These are phyloP conservation scores for Fabriciana adippe DNA, from an alignment of 2,888 invertebrate genomes.

Conservation along the genomic window DNA sequence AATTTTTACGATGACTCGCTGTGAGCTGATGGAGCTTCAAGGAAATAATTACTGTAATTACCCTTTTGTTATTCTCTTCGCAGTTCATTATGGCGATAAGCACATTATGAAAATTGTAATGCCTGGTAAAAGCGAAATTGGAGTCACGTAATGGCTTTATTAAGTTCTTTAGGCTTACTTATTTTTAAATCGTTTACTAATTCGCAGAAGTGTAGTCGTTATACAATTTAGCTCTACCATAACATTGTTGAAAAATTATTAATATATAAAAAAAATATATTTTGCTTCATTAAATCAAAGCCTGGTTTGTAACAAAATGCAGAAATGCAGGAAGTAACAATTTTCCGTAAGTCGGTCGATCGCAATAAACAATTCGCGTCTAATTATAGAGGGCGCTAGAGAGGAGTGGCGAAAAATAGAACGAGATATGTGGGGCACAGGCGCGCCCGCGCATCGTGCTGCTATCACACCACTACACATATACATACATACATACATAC, in stretches of 20 bases:
- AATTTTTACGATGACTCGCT: constrained; percentile 7
- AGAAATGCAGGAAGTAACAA: constrained; percentile 58
- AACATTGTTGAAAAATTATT: too few species aligned
- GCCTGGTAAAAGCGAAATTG: background rate
- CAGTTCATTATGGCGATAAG: background rate
- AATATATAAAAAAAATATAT: background rate
- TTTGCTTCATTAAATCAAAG: background rate
- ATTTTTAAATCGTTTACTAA: background rate
- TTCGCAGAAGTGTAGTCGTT: too few species aligned
- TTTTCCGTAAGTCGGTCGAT: constrained; percentile 60
- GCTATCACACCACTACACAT: constrained; percentile 8
- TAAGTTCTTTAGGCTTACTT: background rate
- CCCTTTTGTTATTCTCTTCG: constrained; percentile 5
- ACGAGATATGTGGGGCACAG: constrained; percentile 73
- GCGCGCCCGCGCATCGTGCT: constrained; percentile 60
- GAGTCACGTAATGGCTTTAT: background rate
- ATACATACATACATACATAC: background rate
- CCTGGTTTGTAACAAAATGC: constrained; percentile 7
- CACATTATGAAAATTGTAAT: background rate
- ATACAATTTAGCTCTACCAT: too few species aligned
- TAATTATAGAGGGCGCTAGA: constrained; percentile 74
- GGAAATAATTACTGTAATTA: constrained; percentile 22
- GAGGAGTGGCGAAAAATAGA: constrained; percentile 68
- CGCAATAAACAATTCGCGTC: constrained; percentile 73
- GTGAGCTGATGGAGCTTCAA: background rate